Percentiles rank a stretch among this genome's conserved stretches.
These are phyloP conservation scores for Mirza zaza DNA, from an alignment of 2,113 vertebrate species.

Conservation along the genomic window DNA sequence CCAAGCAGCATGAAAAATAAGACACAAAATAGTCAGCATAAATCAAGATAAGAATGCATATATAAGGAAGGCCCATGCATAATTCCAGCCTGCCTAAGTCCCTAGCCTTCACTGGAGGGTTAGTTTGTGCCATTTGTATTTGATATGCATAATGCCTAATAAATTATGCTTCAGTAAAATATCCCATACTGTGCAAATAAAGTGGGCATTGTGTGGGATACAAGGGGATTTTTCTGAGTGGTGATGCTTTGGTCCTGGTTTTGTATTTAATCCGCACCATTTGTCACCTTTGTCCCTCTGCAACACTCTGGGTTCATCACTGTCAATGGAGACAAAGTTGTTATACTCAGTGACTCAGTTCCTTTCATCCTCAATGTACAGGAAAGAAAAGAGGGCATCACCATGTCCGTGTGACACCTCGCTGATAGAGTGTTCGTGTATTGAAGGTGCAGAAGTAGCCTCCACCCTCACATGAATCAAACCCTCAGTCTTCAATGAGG, in stretches of 20 bases:
- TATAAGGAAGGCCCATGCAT: accelerated
- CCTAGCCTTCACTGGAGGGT: too few species aligned
- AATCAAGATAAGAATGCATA: neutral
- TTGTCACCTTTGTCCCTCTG: neutral
- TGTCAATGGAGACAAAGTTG: neutral
- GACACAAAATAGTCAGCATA: neutral
- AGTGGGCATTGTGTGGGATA: neutral
- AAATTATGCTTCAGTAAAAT: neutral
- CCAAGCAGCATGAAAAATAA: neutral
- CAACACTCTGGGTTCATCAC: neutral
- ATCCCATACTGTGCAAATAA: neutral
- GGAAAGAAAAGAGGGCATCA: neutral
- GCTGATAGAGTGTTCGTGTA: neutral
- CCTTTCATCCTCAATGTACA: neutral
- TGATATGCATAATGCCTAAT: neutral
- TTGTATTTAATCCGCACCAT: neutral
- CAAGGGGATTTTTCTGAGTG: neutral
- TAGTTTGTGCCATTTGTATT: neutral
- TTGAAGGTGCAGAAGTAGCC: accelerated
- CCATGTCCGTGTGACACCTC: neutral
- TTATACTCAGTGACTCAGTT: neutral
- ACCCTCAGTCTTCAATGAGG: neutral
- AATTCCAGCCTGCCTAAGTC: neutral
- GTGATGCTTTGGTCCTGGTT: neutral
- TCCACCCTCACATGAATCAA: neutral